These are phyloP conservation scores for Galerucella pusilla DNA, from an alignment of 2,888 invertebrate genomes.

Conservation along the genomic window DNA sequence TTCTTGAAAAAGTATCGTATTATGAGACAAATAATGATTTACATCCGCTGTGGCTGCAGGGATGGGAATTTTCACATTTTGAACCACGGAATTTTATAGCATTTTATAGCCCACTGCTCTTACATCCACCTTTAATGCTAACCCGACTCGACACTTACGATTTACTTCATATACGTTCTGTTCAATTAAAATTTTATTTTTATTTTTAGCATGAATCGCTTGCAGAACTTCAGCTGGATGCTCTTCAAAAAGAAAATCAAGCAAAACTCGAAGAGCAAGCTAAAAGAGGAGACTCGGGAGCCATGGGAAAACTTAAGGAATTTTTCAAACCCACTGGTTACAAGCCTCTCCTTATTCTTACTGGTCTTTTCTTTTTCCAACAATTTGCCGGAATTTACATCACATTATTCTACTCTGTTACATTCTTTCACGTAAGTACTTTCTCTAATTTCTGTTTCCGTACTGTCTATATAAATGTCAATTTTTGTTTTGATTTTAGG, in stretches of 20 bases:
- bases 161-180: no score
- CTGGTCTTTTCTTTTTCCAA: conserved; percentile 70
- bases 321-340: conserved; percentile 70
- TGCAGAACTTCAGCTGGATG: conserved; percentile 67
- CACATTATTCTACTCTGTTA: conserved; percentile 72
- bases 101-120: no score
- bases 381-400: conserved; percentile 73
- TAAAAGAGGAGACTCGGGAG: conserved; percentile 57
- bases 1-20: no score
- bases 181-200: not conserved
- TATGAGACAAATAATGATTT: no score
- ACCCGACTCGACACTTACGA: no score
- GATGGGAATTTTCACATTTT: no score
- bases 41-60: no score
- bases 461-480: no score
- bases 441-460: no score
- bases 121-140: no score
- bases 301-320: conserved; percentile 60
- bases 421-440: conserved; percentile 68
- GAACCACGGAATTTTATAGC: no score
- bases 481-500: conserved; percentile 57
- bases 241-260: conserved; percentile 68
- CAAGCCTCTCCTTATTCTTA: conserved; percentile 69
- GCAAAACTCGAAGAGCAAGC: conserved; percentile 63
- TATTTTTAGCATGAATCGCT: conserved; percentile 62